These are phyloP conservation scores for Megalurothrips usitatus DNA, from an alignment of 2,888 invertebrate genomes.

Conservation along the genomic window DNA sequence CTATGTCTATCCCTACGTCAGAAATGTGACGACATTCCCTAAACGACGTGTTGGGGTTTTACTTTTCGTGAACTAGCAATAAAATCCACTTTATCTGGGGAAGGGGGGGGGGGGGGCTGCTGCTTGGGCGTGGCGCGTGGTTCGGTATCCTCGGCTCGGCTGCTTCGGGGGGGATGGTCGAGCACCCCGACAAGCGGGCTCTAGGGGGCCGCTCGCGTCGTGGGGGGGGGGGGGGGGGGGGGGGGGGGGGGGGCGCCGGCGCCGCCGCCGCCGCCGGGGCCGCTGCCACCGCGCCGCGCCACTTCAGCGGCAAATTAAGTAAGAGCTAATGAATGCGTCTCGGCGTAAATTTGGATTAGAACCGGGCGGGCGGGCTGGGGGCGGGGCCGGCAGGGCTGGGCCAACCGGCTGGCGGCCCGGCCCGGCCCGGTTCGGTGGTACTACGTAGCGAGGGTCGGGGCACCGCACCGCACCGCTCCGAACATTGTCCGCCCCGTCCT, in stretches of 20 bases:
- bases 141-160: not conserved
- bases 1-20: too few relatives aligned
- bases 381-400: not conserved
- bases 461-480: too few relatives aligned
- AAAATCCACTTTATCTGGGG: too few relatives aligned
- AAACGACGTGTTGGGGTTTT: too few relatives aligned
- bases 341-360: slow-evolving; percentile 1
- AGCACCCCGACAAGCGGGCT: too few relatives aligned
- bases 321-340: slow-evolving; percentile 14
- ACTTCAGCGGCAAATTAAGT: slow-evolving; percentile 22
- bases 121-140: too few relatives aligned
- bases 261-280: not conserved
- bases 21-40: too few relatives aligned
- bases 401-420: not conserved
- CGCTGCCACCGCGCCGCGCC: not conserved
- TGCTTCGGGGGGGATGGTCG: not conserved
- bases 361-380: not conserved
- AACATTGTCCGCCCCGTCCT: not conserved
- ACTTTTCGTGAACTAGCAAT: too few relatives aligned
- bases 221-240: too few relatives aligned
- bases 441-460: not conserved
- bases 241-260: not conserved
- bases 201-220: too few relatives aligned
- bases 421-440: not conserved
- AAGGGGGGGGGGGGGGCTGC: too few relatives aligned